phyloP scores from a whole-genome alignment of 2,797 vertebrate genomes.

The Chaetodon trifasciatus region DNA sequence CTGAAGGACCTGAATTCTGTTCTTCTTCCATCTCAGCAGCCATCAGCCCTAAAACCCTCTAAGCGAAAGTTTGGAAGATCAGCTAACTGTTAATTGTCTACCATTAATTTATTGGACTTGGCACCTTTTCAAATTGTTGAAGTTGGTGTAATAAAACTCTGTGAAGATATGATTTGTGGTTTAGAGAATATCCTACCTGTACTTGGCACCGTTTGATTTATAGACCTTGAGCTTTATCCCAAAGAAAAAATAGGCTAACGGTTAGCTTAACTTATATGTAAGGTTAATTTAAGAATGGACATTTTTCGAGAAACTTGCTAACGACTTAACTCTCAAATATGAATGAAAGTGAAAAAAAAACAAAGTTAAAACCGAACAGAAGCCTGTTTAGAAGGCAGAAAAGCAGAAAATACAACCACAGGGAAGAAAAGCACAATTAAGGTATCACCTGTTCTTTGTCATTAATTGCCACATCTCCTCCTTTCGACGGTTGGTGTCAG shows the following conservation, averaged over 20 bases:
- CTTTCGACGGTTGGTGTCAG: background rate
- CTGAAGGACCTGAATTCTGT: background rate
- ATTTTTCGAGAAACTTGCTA: background rate
- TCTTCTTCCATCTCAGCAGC: background rate
- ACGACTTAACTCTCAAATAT: background rate
- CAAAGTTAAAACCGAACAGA: background rate
- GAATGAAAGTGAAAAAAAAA: background rate
- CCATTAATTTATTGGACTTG: conserved; percentile 18
- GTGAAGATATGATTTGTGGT: conserved; percentile 23
- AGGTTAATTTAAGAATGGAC: background rate
- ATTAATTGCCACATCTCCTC: background rate
- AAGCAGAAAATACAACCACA: accelerated
- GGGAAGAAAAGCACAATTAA: background rate
- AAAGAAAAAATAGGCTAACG: background rate
- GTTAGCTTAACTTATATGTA: background rate
- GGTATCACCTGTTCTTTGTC: background rate
- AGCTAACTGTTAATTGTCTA: background rate
- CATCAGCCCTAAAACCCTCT: background rate
- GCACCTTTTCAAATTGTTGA: conserved; percentile 23
- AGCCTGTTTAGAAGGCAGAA: accelerated
- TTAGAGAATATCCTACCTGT: background rate
- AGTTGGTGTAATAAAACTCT: conserved; percentile 8
- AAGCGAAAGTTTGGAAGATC: background rate
- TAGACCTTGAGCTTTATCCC: background rate
- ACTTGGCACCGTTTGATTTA: background rate